Base-by-base conservation (phyloP, 2,888 invertebrate genomes). In the Cetonia aurata region DNA sequence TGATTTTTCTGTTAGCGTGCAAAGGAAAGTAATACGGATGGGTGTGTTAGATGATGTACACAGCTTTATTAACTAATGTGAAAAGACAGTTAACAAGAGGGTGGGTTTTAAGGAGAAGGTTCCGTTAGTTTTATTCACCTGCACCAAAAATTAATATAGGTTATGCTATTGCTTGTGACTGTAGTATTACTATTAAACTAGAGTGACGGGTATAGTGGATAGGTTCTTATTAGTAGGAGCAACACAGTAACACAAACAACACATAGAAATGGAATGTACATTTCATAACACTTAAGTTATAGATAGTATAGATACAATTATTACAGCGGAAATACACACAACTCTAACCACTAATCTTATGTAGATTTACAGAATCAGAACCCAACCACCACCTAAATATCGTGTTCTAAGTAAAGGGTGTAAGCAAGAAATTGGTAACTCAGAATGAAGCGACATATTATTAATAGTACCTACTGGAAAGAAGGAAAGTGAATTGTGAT, bases 351-450 rank as follows among this genome's bases (percentile, higher is more conserved):
- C 8, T 6, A 10, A 37, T 6, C 10, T 10, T 37, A 37, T 37
- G 37, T 37, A 10, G 50, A 65, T 65, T 65, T 53, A 50, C 52
- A 37, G 44, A 73, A 65, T 57, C 53, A 73, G 73, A 73, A 73
- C 73, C 72, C 73, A 74, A 73, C 73, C 70, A 73, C 74, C 71
- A 56, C 10, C 17, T 48, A 44, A 57, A 44, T 37, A 37, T 37
- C 37, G 37, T 37, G 46, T 41, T 12, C 37, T 42, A 33, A 66
- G 33, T 48, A 12, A 10, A n/a, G 10, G 57, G 41, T 37, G 8
- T 8, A 37, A 37, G 8, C 4, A 19, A 12, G 17, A 42, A 42
- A 17, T 17, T 41, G 10, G 12, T 46, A 8, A 44, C 6, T 3
- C 1, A 44, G 1, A 44, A 25, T 25, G 25, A 25, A 25, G 25